Evolutionary conservation across 2,113 vertebrate genomes (phyloP).

Genomic region (Peucedramus taeniatus): DNA sequence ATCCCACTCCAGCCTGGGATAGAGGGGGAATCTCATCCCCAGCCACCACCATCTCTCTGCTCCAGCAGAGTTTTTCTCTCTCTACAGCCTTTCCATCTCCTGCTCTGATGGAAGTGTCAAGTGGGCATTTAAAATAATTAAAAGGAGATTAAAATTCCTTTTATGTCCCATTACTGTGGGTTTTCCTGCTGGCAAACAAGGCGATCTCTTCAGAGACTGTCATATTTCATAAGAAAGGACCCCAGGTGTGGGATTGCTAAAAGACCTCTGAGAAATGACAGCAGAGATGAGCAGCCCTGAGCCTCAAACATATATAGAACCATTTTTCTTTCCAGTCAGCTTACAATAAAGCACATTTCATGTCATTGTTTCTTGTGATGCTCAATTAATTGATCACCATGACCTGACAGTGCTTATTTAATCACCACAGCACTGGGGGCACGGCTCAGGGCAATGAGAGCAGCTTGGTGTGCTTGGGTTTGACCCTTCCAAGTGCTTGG

Average conservation of each 20-base stretch:
- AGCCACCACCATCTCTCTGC: not conserved
- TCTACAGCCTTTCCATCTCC: not conserved
- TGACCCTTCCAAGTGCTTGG: not conserved
- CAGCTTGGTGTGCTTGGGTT: not conserved
- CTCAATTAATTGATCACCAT: not conserved
- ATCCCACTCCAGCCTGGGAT: not conserved
- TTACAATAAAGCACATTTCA: not conserved
- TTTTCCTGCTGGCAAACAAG: not conserved
- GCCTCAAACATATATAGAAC: not conserved
- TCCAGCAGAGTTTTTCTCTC: not conserved
- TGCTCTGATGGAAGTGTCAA: not conserved
- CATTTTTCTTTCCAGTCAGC: not conserved
- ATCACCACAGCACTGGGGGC: not conserved
- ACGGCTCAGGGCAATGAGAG: not conserved
- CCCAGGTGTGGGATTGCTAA: not conserved
- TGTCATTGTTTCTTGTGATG: not conserved
- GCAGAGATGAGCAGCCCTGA: not conserved
- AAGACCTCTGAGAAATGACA: not conserved
- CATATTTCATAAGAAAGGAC: not conserved
- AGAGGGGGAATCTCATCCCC: not conserved
- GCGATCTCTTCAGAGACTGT: not conserved
- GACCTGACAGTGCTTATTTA: not conserved
- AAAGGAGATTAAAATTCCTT: not conserved
- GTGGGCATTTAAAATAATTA: not conserved
- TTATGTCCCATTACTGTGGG: not conserved